Evolutionary conservation across 2,888 invertebrate species (phyloP).

Genomic region (Neoaliturus tenellus): DNA sequence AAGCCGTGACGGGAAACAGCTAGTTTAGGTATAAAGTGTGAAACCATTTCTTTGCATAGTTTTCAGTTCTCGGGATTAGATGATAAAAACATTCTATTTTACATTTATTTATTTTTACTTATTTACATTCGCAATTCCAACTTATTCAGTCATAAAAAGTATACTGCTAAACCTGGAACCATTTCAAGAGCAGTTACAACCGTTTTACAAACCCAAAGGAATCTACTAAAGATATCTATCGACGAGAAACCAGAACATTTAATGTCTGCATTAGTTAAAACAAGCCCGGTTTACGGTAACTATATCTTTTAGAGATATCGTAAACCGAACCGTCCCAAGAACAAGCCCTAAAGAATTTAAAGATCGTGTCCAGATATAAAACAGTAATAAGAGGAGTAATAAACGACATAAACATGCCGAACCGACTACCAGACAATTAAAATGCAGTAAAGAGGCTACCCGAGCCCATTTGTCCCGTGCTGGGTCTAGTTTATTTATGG

Average conservation of each 20-base stretch:
- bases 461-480: neutral
- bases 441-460: slow-evolving; percentile 13
- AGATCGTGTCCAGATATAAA: slow-evolving; percentile 49
- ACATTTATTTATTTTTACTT: too few relatives aligned
- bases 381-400: slow-evolving; percentile 23
- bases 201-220: neutral
- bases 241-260: neutral
- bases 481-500: slow-evolving; percentile 7
- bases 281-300: slow-evolving; percentile 6
- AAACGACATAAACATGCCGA: slow-evolving; percentile 16
- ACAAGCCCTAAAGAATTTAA: slow-evolving; percentile 44
- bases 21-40: too few relatives aligned
- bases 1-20: too few relatives aligned
- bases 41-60: too few relatives aligned
- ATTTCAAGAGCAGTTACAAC: neutral
- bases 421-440: slow-evolving; percentile 43
- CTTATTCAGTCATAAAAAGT: too few relatives aligned
- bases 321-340: neutral
- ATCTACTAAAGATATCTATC: neutral
- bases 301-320: neutral
- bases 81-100: too few relatives aligned
- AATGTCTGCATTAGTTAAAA: slow-evolving; percentile 37
- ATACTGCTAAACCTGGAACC: too few relatives aligned
- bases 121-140: too few relatives aligned
- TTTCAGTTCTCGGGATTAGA: too few relatives aligned